Evolutionary conservation across 2,888 invertebrate genomes (phyloP), one percentile per base, ranked within the genome.

Genomic region (Chalcosyrphus nemorum): DNA sequence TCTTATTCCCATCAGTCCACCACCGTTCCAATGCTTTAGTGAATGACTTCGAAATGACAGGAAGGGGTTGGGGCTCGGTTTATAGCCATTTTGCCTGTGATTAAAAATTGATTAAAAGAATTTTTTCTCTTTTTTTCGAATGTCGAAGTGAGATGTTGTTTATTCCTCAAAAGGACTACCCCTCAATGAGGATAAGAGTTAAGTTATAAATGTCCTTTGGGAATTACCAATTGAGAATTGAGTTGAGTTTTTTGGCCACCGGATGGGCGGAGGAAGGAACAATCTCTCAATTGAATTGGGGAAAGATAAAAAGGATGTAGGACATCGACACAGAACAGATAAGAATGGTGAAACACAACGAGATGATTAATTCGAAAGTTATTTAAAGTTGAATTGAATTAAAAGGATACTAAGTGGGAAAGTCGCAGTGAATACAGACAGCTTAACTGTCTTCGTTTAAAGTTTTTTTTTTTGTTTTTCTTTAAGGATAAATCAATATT

Each of bases 21-120:
- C 13, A 1, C 19, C 15, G 24, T 1, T n/a, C n/a, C 41, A 35
- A 9, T 47, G 15, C 27, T 43, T 17, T 17, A 3, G 13, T 43
- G 29, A 32, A n/a, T n/a, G n/a, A 63, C 6, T 5, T n/a, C 13
- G n/a, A 1, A 15, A n/a, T 4, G 15, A 13, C 32, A 65, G 17
- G 59, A 45, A 43, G 32, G 59, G 52, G 68, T 43, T 61, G 21
- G n/a, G n/a, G 24, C 41, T 77, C 35, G 76, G 52, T 61, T 68
- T 77, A 54, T 70, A 45, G 56, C 45, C 70, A 70, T 77, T 65
- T 77, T 70, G 63, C 47, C 54, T 82, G 72, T 82, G 82, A 82
- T 82, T 82, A 82, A 78, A 78, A 82, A 78, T 82, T 78, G 72
- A 82, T 78, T 78, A 77, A 78, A 78, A 63, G 50, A 43, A 56